Evolutionary conservation across 2,113 vertebrate genomes (phyloP).

Genomic region (Barnardius zonarius): DNA sequence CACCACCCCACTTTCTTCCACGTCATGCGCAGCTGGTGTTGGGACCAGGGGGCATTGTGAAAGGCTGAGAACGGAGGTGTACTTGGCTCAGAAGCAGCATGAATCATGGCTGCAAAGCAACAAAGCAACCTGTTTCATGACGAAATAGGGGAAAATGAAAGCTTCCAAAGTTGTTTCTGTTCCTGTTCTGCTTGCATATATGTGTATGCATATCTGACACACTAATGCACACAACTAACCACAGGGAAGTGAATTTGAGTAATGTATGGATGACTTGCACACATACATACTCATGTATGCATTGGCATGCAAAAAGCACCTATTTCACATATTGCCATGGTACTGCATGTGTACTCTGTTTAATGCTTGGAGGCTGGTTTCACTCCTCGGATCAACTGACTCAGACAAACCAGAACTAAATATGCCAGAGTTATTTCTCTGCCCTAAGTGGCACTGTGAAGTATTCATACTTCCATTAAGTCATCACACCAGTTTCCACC

Average conservation of each 20-base stretch:
- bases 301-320: not conserved
- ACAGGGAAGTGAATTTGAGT: not conserved
- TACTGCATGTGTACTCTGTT: rapidly evolving
- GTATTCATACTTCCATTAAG: not conserved
- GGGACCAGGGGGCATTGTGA: not conserved
- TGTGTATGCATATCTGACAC: not conserved
- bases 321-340: not conserved
- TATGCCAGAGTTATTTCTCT: not conserved
- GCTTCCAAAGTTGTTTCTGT: not conserved
- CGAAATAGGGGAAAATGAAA: not conserved
- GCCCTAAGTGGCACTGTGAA: not conserved
- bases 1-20: not conserved
- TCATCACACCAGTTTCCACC: not conserved
- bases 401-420: not conserved
- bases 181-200: not conserved
- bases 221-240: rapidly evolving
- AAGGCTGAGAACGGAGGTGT: not conserved
- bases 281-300: not conserved
- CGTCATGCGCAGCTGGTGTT: not conserved
- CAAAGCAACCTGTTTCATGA: not conserved
- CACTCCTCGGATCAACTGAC: not conserved
- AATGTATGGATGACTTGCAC: not conserved
- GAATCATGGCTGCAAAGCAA: not conserved
- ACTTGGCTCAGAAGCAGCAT: not conserved
- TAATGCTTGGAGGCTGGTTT: not conserved